Percentiles rank a stretch among this genome's conserved stretches.
Evolutionary conservation across 2,888 invertebrate species (phyloP).

Genomic region (Amphipoea oculea): DNA sequence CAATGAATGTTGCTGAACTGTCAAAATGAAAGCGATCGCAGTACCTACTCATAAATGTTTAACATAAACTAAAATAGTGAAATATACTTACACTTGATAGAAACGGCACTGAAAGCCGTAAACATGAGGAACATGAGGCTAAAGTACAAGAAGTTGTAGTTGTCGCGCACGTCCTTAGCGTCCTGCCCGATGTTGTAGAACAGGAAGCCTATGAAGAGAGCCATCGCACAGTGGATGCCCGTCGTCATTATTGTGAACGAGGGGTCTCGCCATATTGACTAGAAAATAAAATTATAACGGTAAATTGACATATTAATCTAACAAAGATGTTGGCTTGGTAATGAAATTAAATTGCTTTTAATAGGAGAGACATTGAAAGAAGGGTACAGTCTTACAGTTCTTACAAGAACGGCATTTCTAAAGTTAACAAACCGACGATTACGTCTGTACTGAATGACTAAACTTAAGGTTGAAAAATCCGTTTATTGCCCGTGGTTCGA

Average conservation of each 20-base stretch:
- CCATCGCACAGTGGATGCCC: conserved; percentile 95
- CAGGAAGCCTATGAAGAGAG: conserved; percentile 94
- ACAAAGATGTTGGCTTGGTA: not conserved
- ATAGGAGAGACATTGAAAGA: not conserved
- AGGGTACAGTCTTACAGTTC: not conserved
- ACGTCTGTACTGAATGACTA: not conserved
- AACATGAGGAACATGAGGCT: conserved; percentile 98
- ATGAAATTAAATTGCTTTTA: not conserved
- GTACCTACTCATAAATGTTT: not conserved
- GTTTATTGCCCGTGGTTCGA: no score
- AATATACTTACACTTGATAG: conserved; percentile 95
- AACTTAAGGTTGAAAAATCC: not conserved
- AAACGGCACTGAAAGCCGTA: conserved; percentile 97
- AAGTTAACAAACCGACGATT: not conserved
- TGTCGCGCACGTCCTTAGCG: conserved; percentile 95
- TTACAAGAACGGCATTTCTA: not conserved
- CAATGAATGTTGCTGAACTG: no score
- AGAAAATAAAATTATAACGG: conserved; percentile 60
- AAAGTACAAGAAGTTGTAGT: conserved; percentile 97
- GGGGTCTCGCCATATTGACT: conserved; percentile 92
- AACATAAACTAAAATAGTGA: not conserved
- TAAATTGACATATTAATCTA: not conserved
- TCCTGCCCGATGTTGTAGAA: conserved; percentile 97
- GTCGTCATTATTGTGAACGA: conserved; percentile 94
- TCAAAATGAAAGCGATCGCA: no score